phyloP scores from a whole-genome alignment of 2,113 vertebrate species.

The Onychostoma macrolepis region DNA sequence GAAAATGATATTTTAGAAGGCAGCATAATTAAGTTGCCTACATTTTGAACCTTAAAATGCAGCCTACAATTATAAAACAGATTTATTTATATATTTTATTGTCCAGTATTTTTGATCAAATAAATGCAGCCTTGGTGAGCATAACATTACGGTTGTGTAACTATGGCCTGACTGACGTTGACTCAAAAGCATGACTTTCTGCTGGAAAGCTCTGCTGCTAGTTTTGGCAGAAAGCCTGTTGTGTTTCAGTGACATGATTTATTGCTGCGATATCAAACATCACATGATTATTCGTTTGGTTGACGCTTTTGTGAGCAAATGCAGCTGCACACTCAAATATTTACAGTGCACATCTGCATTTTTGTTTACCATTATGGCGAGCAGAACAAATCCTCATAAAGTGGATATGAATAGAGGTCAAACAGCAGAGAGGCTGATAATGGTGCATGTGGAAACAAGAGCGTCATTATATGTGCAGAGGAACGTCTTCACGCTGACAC shows the following conservation, averaged over 20 bases:
- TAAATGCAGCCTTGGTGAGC: neutral
- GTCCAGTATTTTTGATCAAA: neutral
- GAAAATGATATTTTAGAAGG: neutral
- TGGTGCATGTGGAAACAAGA: conserved; percentile 45
- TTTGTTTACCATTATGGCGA: conserved; percentile 35
- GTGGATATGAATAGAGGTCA: conserved; percentile 34
- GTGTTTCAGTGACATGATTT: conserved; percentile 20
- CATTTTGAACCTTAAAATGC: no score
- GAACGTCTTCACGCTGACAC: conserved; percentile 50
- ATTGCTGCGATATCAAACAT: conserved; percentile 11
- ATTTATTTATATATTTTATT: neutral
- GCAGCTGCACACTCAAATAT: conserved; percentile 44
- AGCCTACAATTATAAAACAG: neutral
- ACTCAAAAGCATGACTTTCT: neutral
- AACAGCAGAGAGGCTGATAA: conserved; percentile 21
- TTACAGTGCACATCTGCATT: conserved; percentile 26
- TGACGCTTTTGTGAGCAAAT: conserved; percentile 44
- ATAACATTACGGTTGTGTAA: neutral
- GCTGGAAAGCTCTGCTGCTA: neutral
- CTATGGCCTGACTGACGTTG: neutral
- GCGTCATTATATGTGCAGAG: conserved; percentile 45
- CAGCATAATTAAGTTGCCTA: neutral
- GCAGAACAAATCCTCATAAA: conserved; percentile 40
- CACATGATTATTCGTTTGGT: conserved; percentile 42
- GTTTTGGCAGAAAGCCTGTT: neutral